These are phyloP conservation scores for Adoxophyes honmai DNA, from an alignment of 1,140 invertebrate genomes.

Conservation along the genomic window DNA sequence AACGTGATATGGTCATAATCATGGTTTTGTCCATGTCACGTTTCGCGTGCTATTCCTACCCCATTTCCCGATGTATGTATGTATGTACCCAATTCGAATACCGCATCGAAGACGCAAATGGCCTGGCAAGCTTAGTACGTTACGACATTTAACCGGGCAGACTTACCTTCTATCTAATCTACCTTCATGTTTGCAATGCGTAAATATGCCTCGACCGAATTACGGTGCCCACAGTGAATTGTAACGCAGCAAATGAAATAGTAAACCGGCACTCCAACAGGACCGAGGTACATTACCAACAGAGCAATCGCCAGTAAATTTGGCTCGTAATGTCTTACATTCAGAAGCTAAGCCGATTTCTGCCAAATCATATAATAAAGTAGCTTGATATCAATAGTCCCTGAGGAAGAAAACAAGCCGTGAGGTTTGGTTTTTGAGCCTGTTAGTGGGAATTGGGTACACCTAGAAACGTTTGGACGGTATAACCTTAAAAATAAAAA, in stretches of 20 bases:
- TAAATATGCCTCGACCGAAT: conserved; percentile 35
- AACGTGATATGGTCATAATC: no score
- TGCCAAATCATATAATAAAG: conserved; percentile 43
- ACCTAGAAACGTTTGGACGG: no score
- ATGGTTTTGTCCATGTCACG: no score
- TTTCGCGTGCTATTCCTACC: no score
- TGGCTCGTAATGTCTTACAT: conserved; percentile 37
- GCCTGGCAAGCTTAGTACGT: conserved; percentile 17
- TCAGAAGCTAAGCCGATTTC: conserved; percentile 35
- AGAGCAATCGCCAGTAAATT: conserved; percentile 39
- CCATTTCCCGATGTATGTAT: no score
- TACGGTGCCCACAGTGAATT: conserved; percentile 24
- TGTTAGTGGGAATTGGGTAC: no score
- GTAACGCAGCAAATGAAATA: conserved; percentile 25
- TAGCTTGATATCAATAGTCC: conserved; percentile 31
- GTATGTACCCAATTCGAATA: conserved; percentile 64
- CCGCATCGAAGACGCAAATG: conserved; percentile 40
- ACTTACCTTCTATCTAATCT: no score
- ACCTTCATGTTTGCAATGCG: conserved; percentile 55
- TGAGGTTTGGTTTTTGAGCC: no score
- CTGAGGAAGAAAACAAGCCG: background rate
- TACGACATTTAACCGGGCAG: no score
- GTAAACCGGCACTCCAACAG: conserved; percentile 20
- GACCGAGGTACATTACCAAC: conserved; percentile 33
- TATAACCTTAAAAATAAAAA: no score